These are phyloP conservation scores for Malurus leucopterus DNA, from an alignment of 2,797 vertebrate species.

Conservation along the genomic window DNA sequence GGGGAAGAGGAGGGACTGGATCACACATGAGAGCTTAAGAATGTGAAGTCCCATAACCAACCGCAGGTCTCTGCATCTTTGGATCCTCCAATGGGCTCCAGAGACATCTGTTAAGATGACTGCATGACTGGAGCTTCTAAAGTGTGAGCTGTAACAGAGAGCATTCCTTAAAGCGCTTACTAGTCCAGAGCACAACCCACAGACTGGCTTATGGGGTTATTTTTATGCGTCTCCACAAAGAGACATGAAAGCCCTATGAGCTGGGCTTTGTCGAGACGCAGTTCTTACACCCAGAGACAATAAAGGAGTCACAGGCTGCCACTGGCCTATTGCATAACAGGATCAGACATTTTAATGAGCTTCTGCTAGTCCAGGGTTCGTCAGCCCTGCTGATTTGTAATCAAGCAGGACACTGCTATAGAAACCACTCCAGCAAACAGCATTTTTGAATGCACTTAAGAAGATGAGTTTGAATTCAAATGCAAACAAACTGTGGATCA, in stretches of 20 bases:
- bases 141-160: background rate
- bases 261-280: background rate
- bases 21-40: background rate
- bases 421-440: slow-evolving; percentile 19
- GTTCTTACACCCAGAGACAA: slow-evolving; percentile 31
- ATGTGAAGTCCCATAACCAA: background rate
- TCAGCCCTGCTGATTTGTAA: slow-evolving; percentile 46
- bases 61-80: background rate
- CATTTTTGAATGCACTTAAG: slow-evolving; percentile 17
- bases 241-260: background rate
- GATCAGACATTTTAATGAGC: slow-evolving; percentile 63
- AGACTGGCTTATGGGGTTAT: slow-evolving; percentile 18
- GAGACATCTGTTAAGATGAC: background rate
- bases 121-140: background rate
- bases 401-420: slow-evolving; percentile 53
- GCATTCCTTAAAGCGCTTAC: background rate
- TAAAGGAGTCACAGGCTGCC: slow-evolving; percentile 31
- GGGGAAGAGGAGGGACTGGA: background rate
- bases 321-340: slow-evolving; percentile 26
- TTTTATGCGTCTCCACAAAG: slow-evolving; percentile 34
- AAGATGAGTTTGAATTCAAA: slow-evolving; percentile 49
- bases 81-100: background rate
- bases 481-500: slow-evolving; percentile 25
- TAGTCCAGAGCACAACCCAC: background rate
- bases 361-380: background rate